These are phyloP conservation scores for Andrena marginata DNA, from an alignment of 2,888 invertebrate species.

Conservation along the genomic window DNA sequence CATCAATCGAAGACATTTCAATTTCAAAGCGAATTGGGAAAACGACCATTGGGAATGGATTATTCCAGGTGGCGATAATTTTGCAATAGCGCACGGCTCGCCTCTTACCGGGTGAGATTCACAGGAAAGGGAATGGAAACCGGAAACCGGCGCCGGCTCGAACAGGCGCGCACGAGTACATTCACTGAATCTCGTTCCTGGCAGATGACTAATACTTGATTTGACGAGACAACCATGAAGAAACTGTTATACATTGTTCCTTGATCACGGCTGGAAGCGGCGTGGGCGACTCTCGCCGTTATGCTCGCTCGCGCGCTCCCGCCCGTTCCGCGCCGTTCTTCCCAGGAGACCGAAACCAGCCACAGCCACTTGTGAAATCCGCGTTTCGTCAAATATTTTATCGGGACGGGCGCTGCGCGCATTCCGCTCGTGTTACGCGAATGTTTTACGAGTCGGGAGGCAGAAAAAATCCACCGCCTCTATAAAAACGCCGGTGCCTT, in stretches of 20 bases:
- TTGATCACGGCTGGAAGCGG: conserved; percentile 73
- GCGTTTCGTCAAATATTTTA: conserved; percentile 9
- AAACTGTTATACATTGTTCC: conserved; percentile 83
- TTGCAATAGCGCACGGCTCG: conserved; percentile 42
- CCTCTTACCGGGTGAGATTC: conserved; percentile 43
- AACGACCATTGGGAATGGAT: conserved; percentile 21
- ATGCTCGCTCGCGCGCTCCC: conserved; percentile 34
- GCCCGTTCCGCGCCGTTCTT: conserved; percentile 38
- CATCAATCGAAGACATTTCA: conserved; percentile 44
- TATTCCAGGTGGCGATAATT: conserved; percentile 42
- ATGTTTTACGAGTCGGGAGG: conserved; percentile 26
- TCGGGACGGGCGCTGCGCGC: background rate
- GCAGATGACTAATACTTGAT: conserved; percentile 80
- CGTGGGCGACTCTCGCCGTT: conserved; percentile 73
- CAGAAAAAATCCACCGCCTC: conserved; percentile 9
- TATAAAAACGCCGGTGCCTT: conserved; percentile 51
- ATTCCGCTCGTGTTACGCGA: conserved; percentile 33
- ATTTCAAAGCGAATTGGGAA: conserved; percentile 15
- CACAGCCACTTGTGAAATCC: conserved; percentile 48
- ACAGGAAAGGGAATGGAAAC: conserved; percentile 60
- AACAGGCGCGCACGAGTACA: conserved; percentile 45
- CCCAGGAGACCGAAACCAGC: conserved; percentile 16
- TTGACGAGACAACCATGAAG: conserved; percentile 81
- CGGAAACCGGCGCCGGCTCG: conserved; percentile 53
- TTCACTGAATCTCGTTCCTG: conserved; percentile 67